Percentiles rank a stretch among this genome's conserved stretches.
Evolutionary conservation across 1,140 invertebrate species (phyloP).

Genomic region (Drosophila pseudoobscura): DNA sequence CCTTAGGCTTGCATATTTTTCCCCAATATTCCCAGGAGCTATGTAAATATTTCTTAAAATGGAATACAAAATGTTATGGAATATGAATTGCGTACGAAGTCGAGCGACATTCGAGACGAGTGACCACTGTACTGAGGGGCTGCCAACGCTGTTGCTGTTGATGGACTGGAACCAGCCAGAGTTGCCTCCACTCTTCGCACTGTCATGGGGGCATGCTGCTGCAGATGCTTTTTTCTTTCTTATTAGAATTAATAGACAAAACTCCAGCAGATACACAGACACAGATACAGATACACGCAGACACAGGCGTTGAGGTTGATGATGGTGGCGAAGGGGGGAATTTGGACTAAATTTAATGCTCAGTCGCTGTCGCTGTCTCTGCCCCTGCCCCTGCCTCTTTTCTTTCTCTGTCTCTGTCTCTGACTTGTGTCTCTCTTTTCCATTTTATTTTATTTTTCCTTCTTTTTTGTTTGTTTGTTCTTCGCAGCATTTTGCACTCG

Average conservation of each 20-base stretch:
- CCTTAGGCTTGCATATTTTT: too few relatives aligned
- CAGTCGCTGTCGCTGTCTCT: slow-evolving; percentile 2
- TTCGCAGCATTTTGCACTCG: slow-evolving; percentile 39
- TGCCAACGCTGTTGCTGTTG: too few relatives aligned
- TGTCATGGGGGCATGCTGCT: slow-evolving; percentile 10
- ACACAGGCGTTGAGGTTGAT: too few relatives aligned
- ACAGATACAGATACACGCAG: neutral
- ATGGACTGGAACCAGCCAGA: too few relatives aligned
- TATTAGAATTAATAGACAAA: slow-evolving; percentile 70
- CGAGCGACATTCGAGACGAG: too few relatives aligned
- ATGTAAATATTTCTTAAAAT: too few relatives aligned
- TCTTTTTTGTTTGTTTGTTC: slow-evolving; percentile 5
- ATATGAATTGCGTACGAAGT: too few relatives aligned
- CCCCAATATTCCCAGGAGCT: too few relatives aligned
- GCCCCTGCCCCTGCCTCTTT: neutral
- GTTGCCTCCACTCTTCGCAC: too few relatives aligned
- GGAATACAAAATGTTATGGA: too few relatives aligned
- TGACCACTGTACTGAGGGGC: too few relatives aligned
- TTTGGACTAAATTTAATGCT: slow-evolving; percentile 57
- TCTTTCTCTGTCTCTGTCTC: neutral
- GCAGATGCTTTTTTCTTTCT: slow-evolving; percentile 69
- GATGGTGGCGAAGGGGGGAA: neutral
- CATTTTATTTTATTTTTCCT: slow-evolving; percentile 6
- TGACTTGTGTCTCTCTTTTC: slow-evolving; percentile 25
- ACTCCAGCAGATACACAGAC: slow-evolving; percentile 45